Percentiles rank a stretch among this genome's conserved stretches.
Evolutionary conservation across 2,113 vertebrate species (phyloP).

Genomic region (Periophthalmus modestus): DNA sequence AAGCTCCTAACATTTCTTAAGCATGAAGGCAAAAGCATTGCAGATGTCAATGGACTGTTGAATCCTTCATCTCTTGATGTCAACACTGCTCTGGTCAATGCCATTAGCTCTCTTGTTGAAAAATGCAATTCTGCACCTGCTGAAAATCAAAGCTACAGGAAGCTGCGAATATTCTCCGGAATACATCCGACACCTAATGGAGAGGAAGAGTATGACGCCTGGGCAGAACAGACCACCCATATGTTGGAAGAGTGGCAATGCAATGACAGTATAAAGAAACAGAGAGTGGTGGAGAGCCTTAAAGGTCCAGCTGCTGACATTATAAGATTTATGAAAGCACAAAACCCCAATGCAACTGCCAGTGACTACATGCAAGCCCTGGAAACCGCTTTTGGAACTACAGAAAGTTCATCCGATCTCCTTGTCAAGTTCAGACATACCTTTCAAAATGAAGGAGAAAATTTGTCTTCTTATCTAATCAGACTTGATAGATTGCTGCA

Average conservation of each 20-base stretch:
- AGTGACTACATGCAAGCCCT: constrained; percentile 1
- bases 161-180: not conserved
- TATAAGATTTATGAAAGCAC: not conserved
- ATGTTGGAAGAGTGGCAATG: no score
- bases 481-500: not conserved
- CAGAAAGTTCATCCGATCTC: no score
- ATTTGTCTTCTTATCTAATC: no score
- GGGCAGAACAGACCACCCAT: no score
- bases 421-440: no score
- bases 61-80: not conserved
- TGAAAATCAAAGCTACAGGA: not conserved
- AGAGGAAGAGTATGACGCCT: no score
- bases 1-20: not conserved
- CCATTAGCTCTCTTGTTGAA: not conserved
- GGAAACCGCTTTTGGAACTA: no score
- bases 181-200: no score
- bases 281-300: no score
- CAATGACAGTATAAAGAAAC: no score
- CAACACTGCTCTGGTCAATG: not conserved
- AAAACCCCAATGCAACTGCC: constrained; percentile 1
- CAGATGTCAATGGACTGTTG: not conserved
- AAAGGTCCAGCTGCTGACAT: not conserved
- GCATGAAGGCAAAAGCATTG: not conserved
- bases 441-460: no score
- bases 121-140: not conserved